Evolutionary conservation across 2,113 vertebrate species (phyloP).

Genomic region (Ictalurus furcatus): DNA sequence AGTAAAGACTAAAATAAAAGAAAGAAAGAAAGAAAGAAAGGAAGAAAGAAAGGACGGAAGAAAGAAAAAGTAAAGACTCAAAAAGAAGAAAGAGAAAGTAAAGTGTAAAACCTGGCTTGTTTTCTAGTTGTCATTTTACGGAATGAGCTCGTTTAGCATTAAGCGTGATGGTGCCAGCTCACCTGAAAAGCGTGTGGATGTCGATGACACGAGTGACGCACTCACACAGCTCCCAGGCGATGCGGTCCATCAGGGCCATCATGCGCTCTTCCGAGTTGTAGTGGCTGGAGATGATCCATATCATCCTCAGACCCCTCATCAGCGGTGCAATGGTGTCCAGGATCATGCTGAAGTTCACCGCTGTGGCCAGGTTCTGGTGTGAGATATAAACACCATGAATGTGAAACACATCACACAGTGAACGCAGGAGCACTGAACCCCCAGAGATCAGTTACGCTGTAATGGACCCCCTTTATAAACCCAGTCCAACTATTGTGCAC

Average conservation of each 20-base stretch:
- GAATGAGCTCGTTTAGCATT: neutral
- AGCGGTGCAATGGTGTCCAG: constrained; percentile 81
- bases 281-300: constrained; percentile 87
- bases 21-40: too few relatives aligned
- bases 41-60: too few relatives aligned
- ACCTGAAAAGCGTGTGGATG: constrained; percentile 82
- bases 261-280: constrained; percentile 87
- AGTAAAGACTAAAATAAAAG: too few relatives aligned
- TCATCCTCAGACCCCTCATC: constrained; percentile 82
- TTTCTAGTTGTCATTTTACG: too few relatives aligned
- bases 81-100: too few relatives aligned
- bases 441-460: neutral
- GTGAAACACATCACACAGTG: neutral
- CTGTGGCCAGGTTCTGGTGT: constrained; percentile 71
- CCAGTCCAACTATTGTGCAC: neutral
- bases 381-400: neutral
- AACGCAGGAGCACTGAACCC: neutral
- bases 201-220: constrained; percentile 76
- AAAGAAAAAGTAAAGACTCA: too few relatives aligned
- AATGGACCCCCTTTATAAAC: neutral
- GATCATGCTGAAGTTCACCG: constrained; percentile 72
- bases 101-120: too few relatives aligned
- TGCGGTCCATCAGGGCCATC: constrained; percentile 85
- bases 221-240: constrained; percentile 87
- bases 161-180: constrained; percentile 41